A percentile compares a stretch with the other conserved stretches of the same genome.
phyloP scores from a whole-genome alignment of 1,140 invertebrate species.

The Cyphomyrmex costatus region DNA sequence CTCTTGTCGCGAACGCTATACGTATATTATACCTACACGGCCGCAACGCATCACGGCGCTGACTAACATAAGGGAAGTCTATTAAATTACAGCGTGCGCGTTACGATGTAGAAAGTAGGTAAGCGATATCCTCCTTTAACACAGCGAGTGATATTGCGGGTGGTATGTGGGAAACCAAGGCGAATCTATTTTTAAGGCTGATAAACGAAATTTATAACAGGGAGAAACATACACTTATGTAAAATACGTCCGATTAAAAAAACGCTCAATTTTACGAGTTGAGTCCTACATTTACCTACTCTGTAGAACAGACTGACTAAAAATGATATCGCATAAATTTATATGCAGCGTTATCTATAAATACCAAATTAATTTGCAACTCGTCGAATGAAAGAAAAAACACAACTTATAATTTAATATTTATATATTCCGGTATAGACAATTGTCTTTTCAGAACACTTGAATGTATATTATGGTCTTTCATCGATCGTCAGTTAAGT shows the following conservation, averaged over 20 bases:
- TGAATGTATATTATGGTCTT: neutral
- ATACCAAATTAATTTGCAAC: neutral
- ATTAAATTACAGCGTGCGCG: conserved; percentile 74
- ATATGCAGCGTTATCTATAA: neutral
- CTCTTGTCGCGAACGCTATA: conserved; percentile 75
- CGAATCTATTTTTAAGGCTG: conserved; percentile 3
- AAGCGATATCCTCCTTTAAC: conserved; percentile 71
- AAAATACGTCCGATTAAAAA: neutral
- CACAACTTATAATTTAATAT: conserved; percentile 15
- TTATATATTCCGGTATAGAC: neutral
- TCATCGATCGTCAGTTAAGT: conserved; percentile 3
- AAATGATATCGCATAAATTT: conserved; percentile 29
- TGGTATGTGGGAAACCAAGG: neutral
- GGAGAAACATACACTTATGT: neutral
- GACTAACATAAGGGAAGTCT: conserved; percentile 72
- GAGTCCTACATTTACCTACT: neutral
- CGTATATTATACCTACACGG: conserved; percentile 41
- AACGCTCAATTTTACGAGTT: conserved; percentile 4
- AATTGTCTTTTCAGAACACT: neutral
- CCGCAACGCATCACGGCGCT: conserved; percentile 69
- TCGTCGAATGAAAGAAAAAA: neutral
- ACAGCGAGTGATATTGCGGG: conserved; percentile 61
- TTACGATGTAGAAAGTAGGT: conserved; percentile 71
- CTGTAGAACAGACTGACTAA: neutral
- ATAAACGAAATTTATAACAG: conserved; percentile 13